A percentile compares a stretch with the other conserved stretches of the same genome.
phyloP scores from a whole-genome alignment of 2,888 invertebrate genomes.

The Amaurobius ferox region DNA sequence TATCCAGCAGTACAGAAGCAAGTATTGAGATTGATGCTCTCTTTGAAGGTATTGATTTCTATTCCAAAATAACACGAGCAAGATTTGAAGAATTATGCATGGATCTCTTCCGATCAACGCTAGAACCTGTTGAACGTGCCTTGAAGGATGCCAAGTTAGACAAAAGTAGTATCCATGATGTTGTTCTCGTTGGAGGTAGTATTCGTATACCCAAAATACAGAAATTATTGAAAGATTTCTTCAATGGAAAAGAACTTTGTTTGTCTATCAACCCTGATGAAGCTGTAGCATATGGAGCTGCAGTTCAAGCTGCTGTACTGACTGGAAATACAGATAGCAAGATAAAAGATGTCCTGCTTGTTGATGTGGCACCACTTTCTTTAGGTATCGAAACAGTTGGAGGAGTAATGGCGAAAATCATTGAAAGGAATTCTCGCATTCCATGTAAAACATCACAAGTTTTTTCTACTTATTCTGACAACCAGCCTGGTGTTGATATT shows the following conservation, averaged over 20 bases:
- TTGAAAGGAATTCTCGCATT: no score
- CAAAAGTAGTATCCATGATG: no score
- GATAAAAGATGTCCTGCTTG: conserved; percentile 88
- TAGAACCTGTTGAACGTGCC: conserved; percentile 88
- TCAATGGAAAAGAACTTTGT: conserved; percentile 85
- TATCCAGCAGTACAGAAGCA: conserved; percentile 87
- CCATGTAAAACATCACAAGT: conserved; percentile 85
- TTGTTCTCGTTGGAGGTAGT: conserved; percentile 89
- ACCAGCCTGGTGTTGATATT: conserved; percentile 92
- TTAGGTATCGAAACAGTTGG: conserved; percentile 81
- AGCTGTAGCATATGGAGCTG: conserved; percentile 88
- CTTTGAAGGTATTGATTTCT: no score
- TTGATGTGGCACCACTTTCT: conserved; percentile 85
- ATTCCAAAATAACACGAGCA: conserved; percentile 78
- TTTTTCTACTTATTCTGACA: conserved; percentile 94
- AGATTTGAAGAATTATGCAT: conserved; percentile 86
- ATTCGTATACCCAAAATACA: conserved; percentile 89
- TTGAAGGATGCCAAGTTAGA: conserved; percentile 86
- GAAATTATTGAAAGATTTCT: conserved; percentile 85
- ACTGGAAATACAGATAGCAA: conserved; percentile 78
- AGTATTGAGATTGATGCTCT: conserved; percentile 73
- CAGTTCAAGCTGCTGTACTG: no score
- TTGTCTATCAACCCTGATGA: conserved; percentile 88
- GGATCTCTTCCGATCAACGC: conserved; percentile 85
- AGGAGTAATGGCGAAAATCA: conserved; percentile 87